Conservation (phyloP, 2,888 invertebrate species). For the Pomacea canaliculata region DNA sequence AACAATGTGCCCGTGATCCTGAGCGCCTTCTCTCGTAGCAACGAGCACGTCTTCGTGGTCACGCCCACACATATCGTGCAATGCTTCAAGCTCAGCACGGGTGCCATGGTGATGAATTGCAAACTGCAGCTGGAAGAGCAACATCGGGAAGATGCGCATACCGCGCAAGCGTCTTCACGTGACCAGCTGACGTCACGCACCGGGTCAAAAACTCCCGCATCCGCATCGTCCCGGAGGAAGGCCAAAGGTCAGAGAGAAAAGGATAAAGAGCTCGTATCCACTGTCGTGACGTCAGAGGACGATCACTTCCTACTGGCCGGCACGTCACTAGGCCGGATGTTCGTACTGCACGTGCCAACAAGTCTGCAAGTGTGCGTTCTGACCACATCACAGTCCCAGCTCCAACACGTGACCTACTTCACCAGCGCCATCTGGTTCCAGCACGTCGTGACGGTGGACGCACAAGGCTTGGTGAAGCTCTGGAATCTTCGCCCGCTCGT, state of each 20-base stretch:
- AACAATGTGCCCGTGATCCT: conserved; percentile 29
- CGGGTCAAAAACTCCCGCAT: not conserved
- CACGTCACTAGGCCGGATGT: conserved; percentile 29
- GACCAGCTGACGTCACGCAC: not conserved
- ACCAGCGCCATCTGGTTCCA: conserved; percentile 36
- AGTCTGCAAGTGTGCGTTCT: conserved; percentile 29
- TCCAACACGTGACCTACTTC: conserved; percentile 30
- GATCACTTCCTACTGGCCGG: conserved; percentile 39
- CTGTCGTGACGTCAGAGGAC: conserved; percentile 36
- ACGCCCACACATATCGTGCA: conserved; percentile 27
- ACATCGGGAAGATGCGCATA: not conserved
- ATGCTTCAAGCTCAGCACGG: conserved; percentile 32
- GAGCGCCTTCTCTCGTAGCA: conserved; percentile 32
- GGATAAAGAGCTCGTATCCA: conserved; percentile 12
- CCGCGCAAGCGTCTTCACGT: not conserved
- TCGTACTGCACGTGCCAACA: conserved; percentile 36
- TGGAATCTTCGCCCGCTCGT: conserved; percentile 39
- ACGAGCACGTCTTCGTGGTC: conserved; percentile 37
- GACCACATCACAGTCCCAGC: conserved; percentile 19
- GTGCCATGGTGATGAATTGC: conserved; percentile 17
- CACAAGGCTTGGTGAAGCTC: conserved; percentile 24
- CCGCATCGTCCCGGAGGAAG: not conserved
- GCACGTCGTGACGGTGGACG: conserved; percentile 31
- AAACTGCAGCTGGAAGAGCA: conserved; percentile 3
- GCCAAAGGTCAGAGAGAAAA: not conserved